Evolutionary conservation across 1,140 invertebrate species (phyloP).

Genomic region (Conopomorpha cramerella): DNA sequence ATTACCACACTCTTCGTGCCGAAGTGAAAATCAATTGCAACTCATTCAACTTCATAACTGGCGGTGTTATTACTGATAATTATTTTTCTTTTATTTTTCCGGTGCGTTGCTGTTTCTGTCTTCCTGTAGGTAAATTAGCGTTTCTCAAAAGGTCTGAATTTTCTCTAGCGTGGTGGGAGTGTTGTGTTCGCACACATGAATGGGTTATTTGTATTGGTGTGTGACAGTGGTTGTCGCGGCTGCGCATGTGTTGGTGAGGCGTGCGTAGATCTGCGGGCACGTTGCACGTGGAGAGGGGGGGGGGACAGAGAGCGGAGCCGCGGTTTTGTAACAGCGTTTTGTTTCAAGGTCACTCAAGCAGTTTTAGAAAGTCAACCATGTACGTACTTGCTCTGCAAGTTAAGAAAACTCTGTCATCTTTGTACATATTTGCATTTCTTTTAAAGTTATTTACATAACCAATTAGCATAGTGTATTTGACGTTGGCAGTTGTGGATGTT

Average conservation of each 20-base stretch:
- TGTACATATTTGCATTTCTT: neutral
- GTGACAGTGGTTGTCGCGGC: too few species aligned
- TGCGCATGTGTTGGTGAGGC: constrained; percentile 18
- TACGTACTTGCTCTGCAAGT: too few species aligned
- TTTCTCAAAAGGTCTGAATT: too few species aligned
- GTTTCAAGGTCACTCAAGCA: constrained; percentile 60
- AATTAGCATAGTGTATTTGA: neutral
- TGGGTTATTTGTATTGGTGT: constrained; percentile 14
- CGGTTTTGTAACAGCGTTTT: constrained; percentile 60
- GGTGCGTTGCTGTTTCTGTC: too few species aligned
- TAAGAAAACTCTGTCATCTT: too few species aligned
- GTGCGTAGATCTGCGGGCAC: constrained; percentile 36
- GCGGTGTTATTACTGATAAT: too few species aligned
- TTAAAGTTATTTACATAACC: neutral
- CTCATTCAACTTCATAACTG: too few species aligned
- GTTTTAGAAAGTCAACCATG: constrained; percentile 62
- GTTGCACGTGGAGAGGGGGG: constrained; percentile 28
- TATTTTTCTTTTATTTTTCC: too few species aligned
- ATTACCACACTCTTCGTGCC: too few species aligned
- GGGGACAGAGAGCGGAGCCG: constrained; percentile 39
- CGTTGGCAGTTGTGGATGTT: too few species aligned
- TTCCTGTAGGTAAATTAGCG: too few species aligned
- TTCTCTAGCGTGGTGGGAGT: constrained; percentile 9
- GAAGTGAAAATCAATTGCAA: too few species aligned
- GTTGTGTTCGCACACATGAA: constrained; percentile 26